Base-by-base conservation (phyloP, 2,113 vertebrate genomes). In the Apodemus speciosus region DNA sequence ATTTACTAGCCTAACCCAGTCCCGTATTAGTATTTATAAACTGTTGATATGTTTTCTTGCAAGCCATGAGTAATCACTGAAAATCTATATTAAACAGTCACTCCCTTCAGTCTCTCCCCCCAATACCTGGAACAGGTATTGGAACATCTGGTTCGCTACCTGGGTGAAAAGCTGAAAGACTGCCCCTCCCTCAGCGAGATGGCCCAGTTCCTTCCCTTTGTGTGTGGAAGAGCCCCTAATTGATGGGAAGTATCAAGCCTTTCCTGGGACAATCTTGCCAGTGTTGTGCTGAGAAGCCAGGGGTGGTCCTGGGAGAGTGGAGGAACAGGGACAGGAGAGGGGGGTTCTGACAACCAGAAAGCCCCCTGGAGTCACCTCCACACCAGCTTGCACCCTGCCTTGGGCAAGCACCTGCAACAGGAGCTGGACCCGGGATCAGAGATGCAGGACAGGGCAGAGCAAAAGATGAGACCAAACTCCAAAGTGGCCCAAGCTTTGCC, bases 11-110 rank as follows among this genome's bases (percentile, higher is more conserved):
- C 23, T 40, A 35, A 58, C 32, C 56, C 53, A 9, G n/a, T 21
- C 62, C 68, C 35, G 5, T 9, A 56, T 64, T 27, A 40, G 14
- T 27, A 30, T 75, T 90, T 94, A 88, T 30, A 71, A 92, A 89
- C 85, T 83, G 53, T 85, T 96, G 85, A 93, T 86, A 85, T 13
- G 60, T 4, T 51, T 88, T 71, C 90, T 23, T 66, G 75, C 23
- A 18, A 85, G 88, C 73, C 51, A 72, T 20, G 43, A n/a, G 40
- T 58, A 64, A 79, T 72, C 80, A 73, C n/a, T 72, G 30, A 83
- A 72, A 71, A 35, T 53, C 58, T 64, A 94, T 71, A 75, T 40
- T 79, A 96, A 94, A 94, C 46, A 90, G 43, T 27, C 7, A 71
- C 71, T 92, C 58, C 75, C 88, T 3, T n/a, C 71, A 80, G 18